phyloP scores from a whole-genome alignment of 2,888 invertebrate species.

The Microplitis manilae region DNA sequence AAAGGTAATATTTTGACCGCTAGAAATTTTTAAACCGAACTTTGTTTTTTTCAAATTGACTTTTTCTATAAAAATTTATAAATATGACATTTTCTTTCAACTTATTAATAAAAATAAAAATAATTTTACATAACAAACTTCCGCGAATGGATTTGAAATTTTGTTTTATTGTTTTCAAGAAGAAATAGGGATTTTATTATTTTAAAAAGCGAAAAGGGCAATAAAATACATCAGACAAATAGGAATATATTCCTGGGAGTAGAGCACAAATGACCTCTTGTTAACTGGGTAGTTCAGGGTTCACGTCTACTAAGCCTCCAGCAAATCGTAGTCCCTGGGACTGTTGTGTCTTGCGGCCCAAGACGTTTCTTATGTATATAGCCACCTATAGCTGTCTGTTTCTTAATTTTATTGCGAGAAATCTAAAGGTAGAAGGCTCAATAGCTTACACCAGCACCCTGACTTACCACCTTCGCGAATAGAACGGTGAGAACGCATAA shows the following conservation, averaged over 20 bases:
- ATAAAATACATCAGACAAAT: not conserved
- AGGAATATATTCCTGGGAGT: constrained; percentile 1
- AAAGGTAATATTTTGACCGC: too few species aligned
- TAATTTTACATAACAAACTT: too few species aligned
- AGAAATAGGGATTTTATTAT: not conserved
- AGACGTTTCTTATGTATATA: not conserved
- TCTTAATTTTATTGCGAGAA: constrained; percentile 34
- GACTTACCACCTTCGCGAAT: not conserved
- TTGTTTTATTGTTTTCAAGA: not conserved
- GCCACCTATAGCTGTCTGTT: not conserved
- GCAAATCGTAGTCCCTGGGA: not conserved
- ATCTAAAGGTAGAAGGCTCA: constrained; percentile 5
- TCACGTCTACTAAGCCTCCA: constrained; percentile 38
- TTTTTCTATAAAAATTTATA: too few species aligned
- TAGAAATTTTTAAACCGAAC: too few species aligned
- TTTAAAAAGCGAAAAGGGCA: not conserved
- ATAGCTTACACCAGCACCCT: constrained; percentile 11
- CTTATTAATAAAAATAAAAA: too few species aligned
- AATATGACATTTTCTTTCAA: too few species aligned
- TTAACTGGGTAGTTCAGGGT: constrained; percentile 48
- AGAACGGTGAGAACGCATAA: constrained; percentile 1
- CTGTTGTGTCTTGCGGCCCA: constrained; percentile 14
- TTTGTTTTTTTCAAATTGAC: too few species aligned
- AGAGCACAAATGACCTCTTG: constrained; percentile 40
- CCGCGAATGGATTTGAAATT: too few species aligned